Evolutionary conservation across 2,888 invertebrate species (phyloP).

Genomic region (Pristionchus arcanus): DNA sequence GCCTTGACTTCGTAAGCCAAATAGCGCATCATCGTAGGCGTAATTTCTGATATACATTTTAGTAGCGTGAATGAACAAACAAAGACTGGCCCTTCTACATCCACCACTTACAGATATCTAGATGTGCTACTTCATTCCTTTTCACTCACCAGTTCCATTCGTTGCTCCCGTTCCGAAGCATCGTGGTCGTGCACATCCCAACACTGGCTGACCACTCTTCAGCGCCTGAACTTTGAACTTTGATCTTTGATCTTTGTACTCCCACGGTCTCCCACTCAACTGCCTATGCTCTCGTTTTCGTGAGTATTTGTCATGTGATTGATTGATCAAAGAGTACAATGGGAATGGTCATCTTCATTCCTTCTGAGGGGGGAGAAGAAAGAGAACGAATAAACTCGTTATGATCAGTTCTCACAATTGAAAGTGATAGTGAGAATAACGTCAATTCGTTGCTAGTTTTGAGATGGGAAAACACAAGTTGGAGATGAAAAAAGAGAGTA

Average conservation of each 20-base stretch:
- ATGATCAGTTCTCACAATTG: not conserved
- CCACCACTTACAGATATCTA: too few relatives aligned
- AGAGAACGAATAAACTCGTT: not conserved
- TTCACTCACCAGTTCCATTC: constrained; percentile 61
- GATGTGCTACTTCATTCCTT: not conserved
- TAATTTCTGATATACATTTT: too few relatives aligned
- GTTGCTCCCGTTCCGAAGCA: constrained; percentile 68
- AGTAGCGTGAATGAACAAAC: too few relatives aligned
- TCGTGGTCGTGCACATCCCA: constrained; percentile 70
- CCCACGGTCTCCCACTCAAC: not conserved
- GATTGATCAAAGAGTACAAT: constrained; percentile 38
- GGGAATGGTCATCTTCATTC: not conserved
- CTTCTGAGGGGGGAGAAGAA: constrained; percentile 30
- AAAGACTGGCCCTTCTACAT: too few relatives aligned
- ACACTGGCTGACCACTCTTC: constrained; percentile 67
- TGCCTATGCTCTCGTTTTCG: not conserved
- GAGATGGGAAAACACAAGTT: not conserved
- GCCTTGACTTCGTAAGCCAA: too few relatives aligned
- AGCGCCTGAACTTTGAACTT: constrained; percentile 61
- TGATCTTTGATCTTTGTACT: not conserved
- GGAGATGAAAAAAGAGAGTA: not conserved
- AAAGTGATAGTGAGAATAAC: constrained; percentile 22
- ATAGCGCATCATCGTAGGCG: too few relatives aligned
- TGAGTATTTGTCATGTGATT: not conserved
- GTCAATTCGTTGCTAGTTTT: constrained; percentile 23